Conservation (phyloP, 2,888 invertebrate genomes). For the Zygogramma bicolorata region DNA sequence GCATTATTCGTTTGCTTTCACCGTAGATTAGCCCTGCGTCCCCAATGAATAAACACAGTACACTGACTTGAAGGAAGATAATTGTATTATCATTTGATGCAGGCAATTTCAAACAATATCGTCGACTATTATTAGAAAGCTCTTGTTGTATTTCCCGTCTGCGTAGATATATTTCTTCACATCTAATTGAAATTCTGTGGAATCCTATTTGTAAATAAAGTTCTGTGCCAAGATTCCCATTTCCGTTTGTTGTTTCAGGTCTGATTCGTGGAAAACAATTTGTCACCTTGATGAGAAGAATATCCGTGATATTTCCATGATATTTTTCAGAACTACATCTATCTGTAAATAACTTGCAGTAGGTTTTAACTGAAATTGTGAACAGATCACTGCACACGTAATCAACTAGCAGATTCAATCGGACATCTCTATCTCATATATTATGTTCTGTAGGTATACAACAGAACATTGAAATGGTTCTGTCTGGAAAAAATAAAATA, state of each 20-base stretch:
- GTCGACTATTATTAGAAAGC: constrained; percentile 19
- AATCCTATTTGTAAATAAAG: not conserved
- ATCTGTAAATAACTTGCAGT: not conserved
- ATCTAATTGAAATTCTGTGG: not conserved
- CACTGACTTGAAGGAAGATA: not conserved
- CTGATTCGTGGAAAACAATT: not conserved
- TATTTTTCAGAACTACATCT: not conserved
- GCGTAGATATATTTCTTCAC: not conserved
- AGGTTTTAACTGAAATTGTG: no score
- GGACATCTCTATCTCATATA: no score
- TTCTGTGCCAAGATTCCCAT: not conserved
- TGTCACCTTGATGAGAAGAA: constrained; percentile 2
- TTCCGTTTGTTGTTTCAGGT: not conserved
- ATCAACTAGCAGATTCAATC: no score
- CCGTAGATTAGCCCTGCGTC: not conserved
- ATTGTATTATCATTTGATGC: constrained; percentile 28
- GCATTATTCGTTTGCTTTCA: not conserved
- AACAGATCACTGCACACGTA: no score
- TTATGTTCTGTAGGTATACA: no score
- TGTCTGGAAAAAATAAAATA: no score
- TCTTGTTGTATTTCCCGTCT: constrained; percentile 13
- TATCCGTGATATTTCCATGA: not conserved
- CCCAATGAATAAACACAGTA: not conserved
- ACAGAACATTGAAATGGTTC: no score
- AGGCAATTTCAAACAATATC: constrained; percentile 26